Percentiles rank a stretch among this genome's conserved stretches.
Evolutionary conservation across 2,888 invertebrate species (phyloP).

Genomic region (Drosophila multiciliata): DNA sequence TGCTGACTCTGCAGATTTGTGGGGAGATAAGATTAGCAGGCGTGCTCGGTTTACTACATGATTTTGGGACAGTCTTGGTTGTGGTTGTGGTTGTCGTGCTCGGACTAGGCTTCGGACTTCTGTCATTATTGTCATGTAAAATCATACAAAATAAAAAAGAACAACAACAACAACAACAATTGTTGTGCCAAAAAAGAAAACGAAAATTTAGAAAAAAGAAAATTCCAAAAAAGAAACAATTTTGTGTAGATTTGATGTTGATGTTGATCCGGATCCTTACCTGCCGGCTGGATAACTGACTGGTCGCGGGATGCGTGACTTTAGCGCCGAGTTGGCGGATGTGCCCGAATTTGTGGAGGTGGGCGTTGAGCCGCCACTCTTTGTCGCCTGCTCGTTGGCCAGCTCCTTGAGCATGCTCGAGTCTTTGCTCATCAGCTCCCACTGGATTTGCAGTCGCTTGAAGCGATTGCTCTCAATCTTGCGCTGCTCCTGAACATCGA

Average conservation of each 20-base stretch:
- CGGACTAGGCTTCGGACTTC: conserved; percentile 58
- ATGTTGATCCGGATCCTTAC: conserved; percentile 73
- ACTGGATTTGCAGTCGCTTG: conserved; percentile 85
- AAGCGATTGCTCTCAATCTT: conserved; percentile 85
- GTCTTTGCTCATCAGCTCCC: conserved; percentile 85
- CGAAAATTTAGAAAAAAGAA: conserved; percentile 44
- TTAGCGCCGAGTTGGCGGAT: conserved; percentile 71
- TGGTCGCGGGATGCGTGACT: conserved; percentile 84
- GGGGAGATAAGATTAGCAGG: conserved; percentile 76
- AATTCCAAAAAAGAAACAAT: conserved; percentile 32
- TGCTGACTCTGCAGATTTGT: conserved; percentile 80
- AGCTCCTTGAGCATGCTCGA: conserved; percentile 84
- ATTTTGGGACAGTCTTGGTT: conserved; percentile 66
- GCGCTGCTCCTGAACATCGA: conserved; percentile 82
- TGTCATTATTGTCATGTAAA: conserved; percentile 55
- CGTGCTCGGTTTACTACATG: conserved; percentile 41
- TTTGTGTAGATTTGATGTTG: not conserved
- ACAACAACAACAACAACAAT: not conserved
- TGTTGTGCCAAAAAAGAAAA: conserved; percentile 38
- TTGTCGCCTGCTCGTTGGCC: conserved; percentile 83
- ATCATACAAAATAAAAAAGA: conserved; percentile 39
- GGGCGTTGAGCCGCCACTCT: conserved; percentile 85
- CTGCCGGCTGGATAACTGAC: conserved; percentile 85
- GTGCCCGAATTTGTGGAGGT: conserved; percentile 79
- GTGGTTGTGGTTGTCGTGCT: conserved; percentile 32